Percentiles rank a stretch among this genome's conserved stretches.
phyloP scores from a whole-genome alignment of 2,888 invertebrate species.

The Cantharis rufa region DNA sequence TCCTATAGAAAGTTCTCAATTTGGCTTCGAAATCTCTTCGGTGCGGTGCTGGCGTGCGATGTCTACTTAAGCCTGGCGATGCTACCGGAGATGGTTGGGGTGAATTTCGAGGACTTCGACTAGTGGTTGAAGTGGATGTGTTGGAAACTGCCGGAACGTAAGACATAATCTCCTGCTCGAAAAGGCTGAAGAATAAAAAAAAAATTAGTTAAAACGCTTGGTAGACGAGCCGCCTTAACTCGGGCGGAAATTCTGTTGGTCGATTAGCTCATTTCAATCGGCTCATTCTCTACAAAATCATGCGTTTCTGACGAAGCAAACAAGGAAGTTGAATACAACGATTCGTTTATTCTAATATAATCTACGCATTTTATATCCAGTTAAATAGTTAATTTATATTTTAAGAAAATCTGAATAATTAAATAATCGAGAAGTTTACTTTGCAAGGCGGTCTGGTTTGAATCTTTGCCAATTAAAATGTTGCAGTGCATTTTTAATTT shows the following conservation, averaged over 20 bases:
- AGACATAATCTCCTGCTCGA: conserved; percentile 98
- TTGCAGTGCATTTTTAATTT: not conserved
- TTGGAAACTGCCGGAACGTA: conserved; percentile 77
- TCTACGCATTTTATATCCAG: not conserved
- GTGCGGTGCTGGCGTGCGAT: conserved; percentile 87
- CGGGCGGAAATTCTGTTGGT: not conserved
- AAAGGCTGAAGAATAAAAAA: conserved; percentile 74
- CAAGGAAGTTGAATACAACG: not conserved
- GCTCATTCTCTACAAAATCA: not conserved
- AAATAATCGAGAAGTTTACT: not conserved
- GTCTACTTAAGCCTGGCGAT: conserved; percentile 78
- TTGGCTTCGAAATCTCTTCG: conserved; percentile 94
- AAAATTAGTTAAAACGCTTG: conserved; percentile 6
- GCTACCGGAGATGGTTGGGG: conserved; percentile 75
- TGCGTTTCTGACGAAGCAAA: not conserved
- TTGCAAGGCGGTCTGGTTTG: not conserved
- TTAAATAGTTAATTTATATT: not conserved
- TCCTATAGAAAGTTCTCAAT: conserved; percentile 89
- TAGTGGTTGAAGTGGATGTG: conserved; percentile 48
- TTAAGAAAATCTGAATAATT: not conserved
- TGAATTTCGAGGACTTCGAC: conserved; percentile 62
- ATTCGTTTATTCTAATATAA: not conserved
- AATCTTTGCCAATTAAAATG: not conserved
- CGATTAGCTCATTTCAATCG: not conserved
- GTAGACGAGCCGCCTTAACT: not conserved